Conservation (phyloP, 2,797 vertebrate genomes). For the Sebastes nivosus region DNA sequence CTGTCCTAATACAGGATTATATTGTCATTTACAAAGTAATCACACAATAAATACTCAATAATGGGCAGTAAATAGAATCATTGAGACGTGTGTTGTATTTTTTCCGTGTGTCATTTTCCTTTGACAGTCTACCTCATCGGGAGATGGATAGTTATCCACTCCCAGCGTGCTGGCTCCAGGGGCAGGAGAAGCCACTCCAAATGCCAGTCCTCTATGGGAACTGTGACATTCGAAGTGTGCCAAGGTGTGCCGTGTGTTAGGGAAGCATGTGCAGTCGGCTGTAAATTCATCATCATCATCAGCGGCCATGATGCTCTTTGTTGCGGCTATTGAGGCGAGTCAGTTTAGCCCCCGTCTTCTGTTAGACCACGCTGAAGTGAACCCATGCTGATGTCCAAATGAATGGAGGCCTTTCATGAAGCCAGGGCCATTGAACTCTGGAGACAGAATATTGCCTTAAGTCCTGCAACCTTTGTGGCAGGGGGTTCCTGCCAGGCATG, state of each 20-base stretch:
- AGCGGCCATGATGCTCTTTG: constrained; percentile 68
- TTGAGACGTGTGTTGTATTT: neutral
- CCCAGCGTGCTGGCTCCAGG: constrained; percentile 59
- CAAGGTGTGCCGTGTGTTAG: constrained; percentile 73
- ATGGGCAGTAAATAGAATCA: constrained; percentile 10
- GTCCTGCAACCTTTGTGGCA: constrained; percentile 91
- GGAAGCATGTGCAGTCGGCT: constrained; percentile 71
- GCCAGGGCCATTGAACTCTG: constrained; percentile 74
- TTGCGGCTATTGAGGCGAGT: constrained; percentile 61
- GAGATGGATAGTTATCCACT: constrained; percentile 57
- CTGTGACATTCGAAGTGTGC: constrained; percentile 82
- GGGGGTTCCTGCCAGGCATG: constrained; percentile 92
- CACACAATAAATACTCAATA: neutral
- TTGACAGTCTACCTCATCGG: constrained; percentile 52
- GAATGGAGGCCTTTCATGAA: constrained; percentile 72
- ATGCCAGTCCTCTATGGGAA: constrained; percentile 84
- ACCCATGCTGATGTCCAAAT: constrained; percentile 76
- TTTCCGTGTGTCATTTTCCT: constrained; percentile 31
- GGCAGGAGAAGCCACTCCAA: constrained; percentile 76
- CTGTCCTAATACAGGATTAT: neutral
- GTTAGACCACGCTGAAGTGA: constrained; percentile 63
- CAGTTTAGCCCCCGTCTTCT: constrained; percentile 65
- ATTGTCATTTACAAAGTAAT: constrained; percentile 6
- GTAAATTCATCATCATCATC: constrained; percentile 71
- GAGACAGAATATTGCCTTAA: constrained; percentile 91